Evolutionary conservation across 2,888 invertebrate species (phyloP), one percentile per base, ranked within the genome.

Genomic region (Eulithis prunata): DNA sequence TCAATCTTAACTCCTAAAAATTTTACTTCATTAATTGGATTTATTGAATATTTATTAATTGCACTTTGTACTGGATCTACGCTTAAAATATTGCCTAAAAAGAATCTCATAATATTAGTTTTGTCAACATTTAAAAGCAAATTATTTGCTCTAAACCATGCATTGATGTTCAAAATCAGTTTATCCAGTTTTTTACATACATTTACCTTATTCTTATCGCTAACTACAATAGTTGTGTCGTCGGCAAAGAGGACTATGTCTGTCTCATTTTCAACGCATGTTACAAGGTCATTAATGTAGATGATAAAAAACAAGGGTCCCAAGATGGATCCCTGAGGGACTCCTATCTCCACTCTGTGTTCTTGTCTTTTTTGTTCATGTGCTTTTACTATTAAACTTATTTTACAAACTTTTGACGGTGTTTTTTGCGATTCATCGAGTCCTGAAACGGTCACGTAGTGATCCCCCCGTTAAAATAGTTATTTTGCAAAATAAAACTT

Each of bases 211-310:
- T 21, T 11, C 36, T 36, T 36, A 5, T 36, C 36, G 6, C 53
- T 53, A 4, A 53, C n/a, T 21, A 53, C 13, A 5, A 53, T 36
- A n/a, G 53, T 53, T 6, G 53, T 53, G n/a, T 53, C 53, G n/a
- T 53, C 53, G 4, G 53, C 53, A 53, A 53, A 53, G 36, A 53
- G 53, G 12, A 53, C 53, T 36, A 53, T 53, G 10, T 53, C 53
- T 12, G n/a, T 53, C n/a, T 53, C 53, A 4, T 53, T 53, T 53
- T 53, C 36, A 12, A 53, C 53, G n/a, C 53, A 53, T n/a, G 54
- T 56, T 58, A 65, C 68, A 62, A 51, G 8, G 10, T 51, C 51
- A 51, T 51, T 51, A 2, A 51, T 51, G 11, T 51, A 51, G 4
- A 51, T 6, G 21, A 51, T 51, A 28, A 51, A 51, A 10, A 51